Conservation (phyloP, 2,888 invertebrate genomes). For the Xestia ashworthii region DNA sequence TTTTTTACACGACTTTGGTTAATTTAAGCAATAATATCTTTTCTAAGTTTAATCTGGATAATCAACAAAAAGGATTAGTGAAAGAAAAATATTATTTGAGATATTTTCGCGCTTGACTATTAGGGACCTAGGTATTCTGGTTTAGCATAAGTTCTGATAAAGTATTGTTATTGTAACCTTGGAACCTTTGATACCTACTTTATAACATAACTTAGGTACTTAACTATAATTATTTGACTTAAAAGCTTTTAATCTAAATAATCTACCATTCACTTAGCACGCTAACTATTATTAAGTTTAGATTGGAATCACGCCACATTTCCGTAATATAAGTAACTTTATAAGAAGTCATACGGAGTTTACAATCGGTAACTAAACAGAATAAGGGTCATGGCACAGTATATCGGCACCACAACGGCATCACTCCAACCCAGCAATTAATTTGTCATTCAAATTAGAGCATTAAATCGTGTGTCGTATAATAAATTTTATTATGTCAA, state of each 20-base stretch:
- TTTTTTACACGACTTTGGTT: conserved; percentile 54
- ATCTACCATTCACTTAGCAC: conserved; percentile 15
- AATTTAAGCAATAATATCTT: conserved; percentile 56
- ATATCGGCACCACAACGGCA: no score
- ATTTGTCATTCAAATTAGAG: no score
- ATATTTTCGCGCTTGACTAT: background rate
- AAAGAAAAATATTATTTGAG: background rate
- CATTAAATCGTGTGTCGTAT: no score
- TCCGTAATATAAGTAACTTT: conserved; percentile 21
- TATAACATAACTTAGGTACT: conserved; percentile 1
- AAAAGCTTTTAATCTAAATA: conserved; percentile 23
- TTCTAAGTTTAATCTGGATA: conserved; percentile 12
- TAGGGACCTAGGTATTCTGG: background rate
- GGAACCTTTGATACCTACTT: background rate
- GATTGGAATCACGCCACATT: conserved; percentile 31
- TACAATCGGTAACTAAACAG: background rate
- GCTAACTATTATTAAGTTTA: conserved; percentile 18
- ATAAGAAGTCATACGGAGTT: background rate
- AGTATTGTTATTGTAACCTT: conserved; percentile 13
- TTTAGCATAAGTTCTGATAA: conserved; percentile 3
- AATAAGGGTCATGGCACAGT: conserved; percentile 19
- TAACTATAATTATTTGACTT: conserved; percentile 3
- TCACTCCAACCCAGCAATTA: no score
- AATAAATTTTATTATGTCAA: no score
- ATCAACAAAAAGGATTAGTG: background rate